Percentiles rank a stretch among this genome's conserved stretches.
Evolutionary conservation across 2,797 vertebrate species (phyloP).

Genomic region (Syngnathus rostellatus): DNA sequence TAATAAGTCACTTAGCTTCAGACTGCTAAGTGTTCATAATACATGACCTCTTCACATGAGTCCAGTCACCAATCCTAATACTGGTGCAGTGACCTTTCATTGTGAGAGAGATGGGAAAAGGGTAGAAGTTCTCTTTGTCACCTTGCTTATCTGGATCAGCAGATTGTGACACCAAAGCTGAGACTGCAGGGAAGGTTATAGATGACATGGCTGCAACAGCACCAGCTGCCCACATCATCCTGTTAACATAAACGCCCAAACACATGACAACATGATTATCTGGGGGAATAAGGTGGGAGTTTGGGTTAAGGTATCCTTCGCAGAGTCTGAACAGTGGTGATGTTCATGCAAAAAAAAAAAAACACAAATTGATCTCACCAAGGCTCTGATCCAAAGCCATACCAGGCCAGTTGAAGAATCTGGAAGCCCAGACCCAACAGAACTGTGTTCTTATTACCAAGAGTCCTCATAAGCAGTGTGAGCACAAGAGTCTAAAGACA

Average conservation of each 20-base stretch:
- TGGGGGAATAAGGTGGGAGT: not conserved
- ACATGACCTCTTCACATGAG: not conserved
- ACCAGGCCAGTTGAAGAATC: constrained; percentile 86
- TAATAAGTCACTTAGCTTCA: too few species aligned
- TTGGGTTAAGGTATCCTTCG: not conserved
- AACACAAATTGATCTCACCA: constrained; percentile 71
- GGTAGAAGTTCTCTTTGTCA: constrained; percentile 29
- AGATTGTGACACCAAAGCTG: constrained; percentile 81
- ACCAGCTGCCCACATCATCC: constrained; percentile 91
- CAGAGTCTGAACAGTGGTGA: not conserved
- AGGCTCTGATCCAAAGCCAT: constrained; percentile 86
- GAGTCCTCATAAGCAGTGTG: constrained; percentile 82
- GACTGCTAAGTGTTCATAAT: not conserved
- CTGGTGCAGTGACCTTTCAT: constrained; percentile 16
- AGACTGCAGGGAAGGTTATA: constrained; percentile 86
- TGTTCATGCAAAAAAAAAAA: not conserved
- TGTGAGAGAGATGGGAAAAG: not conserved
- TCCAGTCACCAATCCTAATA: constrained; percentile 8
- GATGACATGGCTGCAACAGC: constrained; percentile 87
- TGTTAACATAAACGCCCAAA: constrained; percentile 39
- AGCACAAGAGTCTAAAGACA: constrained; percentile 80
- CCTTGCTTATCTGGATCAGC: constrained; percentile 84
- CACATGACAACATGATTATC: constrained; percentile 3
- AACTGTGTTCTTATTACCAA: constrained; percentile 94
- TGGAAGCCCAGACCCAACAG: constrained; percentile 90